These are phyloP conservation scores for Delphinapterus leucas DNA, from an alignment of 2,113 vertebrate species.

Conservation along the genomic window DNA sequence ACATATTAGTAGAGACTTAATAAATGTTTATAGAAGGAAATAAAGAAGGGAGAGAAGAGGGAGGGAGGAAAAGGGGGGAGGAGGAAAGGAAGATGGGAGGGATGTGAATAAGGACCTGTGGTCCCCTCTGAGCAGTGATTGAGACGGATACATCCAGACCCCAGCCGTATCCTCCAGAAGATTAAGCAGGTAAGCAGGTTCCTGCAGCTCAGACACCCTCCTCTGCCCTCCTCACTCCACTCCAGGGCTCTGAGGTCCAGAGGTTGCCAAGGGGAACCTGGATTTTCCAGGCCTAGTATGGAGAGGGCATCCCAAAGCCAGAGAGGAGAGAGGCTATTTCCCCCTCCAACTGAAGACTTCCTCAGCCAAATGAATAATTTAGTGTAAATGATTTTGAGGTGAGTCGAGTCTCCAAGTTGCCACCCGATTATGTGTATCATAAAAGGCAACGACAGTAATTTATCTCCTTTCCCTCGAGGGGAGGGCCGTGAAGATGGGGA, in stretches of 20 bases:
- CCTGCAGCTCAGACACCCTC: background rate
- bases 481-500: conserved; percentile 60
- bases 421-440: conserved; percentile 80
- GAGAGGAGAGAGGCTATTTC: background rate
- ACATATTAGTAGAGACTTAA: background rate
- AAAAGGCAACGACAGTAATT: conserved; percentile 82
- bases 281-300: background rate
- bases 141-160: background rate
- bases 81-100: too few species aligned
- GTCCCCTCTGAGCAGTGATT: background rate
- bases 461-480: conserved; percentile 70
- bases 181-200: background rate
- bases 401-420: conserved; percentile 71
- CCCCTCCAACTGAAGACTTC: conserved; percentile 52
- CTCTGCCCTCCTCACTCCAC: rapidly evolving
- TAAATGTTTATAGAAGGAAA: background rate
- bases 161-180: background rate
- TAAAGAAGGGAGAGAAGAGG: background rate
- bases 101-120: background rate
- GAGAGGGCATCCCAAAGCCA: conserved; percentile 2
- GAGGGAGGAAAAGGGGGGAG: background rate
- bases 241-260: background rate
- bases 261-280: background rate
- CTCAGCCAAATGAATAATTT: conserved; percentile 81
- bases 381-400: conserved; percentile 77